Base-by-base conservation (phyloP, 2,113 vertebrate species). In the Oncorhynchus mykiss region DNA sequence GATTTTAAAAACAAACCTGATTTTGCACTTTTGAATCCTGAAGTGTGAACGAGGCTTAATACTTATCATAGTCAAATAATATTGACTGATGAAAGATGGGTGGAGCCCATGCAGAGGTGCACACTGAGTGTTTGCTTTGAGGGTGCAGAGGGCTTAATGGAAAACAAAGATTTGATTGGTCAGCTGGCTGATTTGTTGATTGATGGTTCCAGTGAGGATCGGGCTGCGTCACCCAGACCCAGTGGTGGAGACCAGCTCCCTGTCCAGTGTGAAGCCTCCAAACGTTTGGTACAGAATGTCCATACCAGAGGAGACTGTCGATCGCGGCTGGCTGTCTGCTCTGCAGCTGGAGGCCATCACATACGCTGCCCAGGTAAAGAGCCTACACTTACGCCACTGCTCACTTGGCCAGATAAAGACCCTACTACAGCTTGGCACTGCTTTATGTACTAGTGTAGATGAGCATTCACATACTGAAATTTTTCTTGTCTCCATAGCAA, bases 261-360 rank as follows among this genome's bases (percentile, higher is more conserved):
- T 99, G 67, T 99, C 98, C 81, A 99, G 98, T 6, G 98, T 99
- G 18, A 97, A 85, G 45, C 98, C 98, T 70, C 97, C 98, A 24
- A 95, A 98, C 64, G 97, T 99, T 69, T 99, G 98, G 98, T 99
- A 99, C 89, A 93, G 96, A 82, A 93, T 97, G 2, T 95, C 96
- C 60, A 96, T 99, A 88, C 94, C 96, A 45, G 98, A 99, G 82
- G 98, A 99, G 86, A 93, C 90, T n/a, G 96, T 98, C 29, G 98
- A 99, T 71, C 93, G 93, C n/a, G 98, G 97, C 76, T 97, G 96
- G 95, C 78, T 99, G 57, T 99, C 97, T 16, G 98, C 98, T 9
- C 88, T 99, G 88, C 98, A 99, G 49, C 95, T 99, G 4, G 98
- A 99, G 87, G 98, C 98, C 2, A 92, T 99, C 80, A 99, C 98